Evolutionary conservation across 92 coral and sea anemone genomes (phyloP).

Genomic region (Zoanthus sansibaricus): DNA sequence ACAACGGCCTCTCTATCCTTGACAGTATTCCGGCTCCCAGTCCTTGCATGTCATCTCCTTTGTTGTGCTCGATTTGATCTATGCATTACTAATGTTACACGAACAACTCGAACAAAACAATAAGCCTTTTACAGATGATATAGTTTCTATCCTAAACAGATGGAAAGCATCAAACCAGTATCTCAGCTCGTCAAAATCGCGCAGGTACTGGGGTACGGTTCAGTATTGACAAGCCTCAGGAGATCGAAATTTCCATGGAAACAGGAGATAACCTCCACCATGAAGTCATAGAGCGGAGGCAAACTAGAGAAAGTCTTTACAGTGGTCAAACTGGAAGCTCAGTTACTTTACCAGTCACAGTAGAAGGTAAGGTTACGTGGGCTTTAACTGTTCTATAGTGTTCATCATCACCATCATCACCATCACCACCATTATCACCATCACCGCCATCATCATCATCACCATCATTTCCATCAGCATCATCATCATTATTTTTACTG

Average conservation of each 20-base stretch:
- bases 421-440: too few relatives aligned
- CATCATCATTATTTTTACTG: too few relatives aligned
- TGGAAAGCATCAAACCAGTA: neutral
- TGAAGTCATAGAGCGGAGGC: constrained; percentile 63
- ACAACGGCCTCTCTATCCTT: too few relatives aligned
- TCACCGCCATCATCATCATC: too few relatives aligned
- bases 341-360: constrained; percentile 69
- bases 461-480: too few relatives aligned
- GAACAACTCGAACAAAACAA: neutral
- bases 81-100: neutral
- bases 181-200: constrained; percentile 29
- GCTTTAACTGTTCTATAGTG: neutral
- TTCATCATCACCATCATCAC: neutral
- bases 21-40: too few relatives aligned
- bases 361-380: constrained; percentile 58
- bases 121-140: neutral
- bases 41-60: too few relatives aligned
- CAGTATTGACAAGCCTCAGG: constrained; percentile 58
- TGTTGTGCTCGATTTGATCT: neutral
- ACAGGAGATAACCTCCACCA: constrained; percentile 37
- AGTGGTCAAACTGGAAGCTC: constrained; percentile 88
- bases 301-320: constrained; percentile 78
- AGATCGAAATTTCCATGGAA: constrained; percentile 41
- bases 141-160: neutral
- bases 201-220: constrained; percentile 88